Evolutionary conservation across 2,113 vertebrate genomes (phyloP).

Genomic region (Propithecus coquereli): DNA sequence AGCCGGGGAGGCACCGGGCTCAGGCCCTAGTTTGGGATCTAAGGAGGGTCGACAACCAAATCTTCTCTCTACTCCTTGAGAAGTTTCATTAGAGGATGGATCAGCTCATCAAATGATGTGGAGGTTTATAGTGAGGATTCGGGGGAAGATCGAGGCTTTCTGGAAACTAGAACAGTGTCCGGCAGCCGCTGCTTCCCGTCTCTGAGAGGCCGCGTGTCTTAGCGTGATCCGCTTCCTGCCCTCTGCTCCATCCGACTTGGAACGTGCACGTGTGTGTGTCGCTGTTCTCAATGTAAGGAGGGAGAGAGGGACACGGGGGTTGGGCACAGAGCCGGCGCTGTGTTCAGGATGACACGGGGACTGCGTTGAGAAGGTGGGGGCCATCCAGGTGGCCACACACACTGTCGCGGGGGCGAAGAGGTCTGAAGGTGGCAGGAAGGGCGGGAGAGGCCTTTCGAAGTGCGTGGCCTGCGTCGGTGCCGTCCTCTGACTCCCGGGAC

Average conservation of each 20-base stretch:
- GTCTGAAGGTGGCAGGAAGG: background rate
- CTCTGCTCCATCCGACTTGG: background rate
- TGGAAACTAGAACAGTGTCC: background rate
- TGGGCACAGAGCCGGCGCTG: rapidly evolving
- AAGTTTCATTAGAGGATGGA: background rate
- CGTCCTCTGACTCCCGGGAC: rapidly evolving
- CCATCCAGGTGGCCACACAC: rapidly evolving
- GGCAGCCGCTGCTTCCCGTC: background rate
- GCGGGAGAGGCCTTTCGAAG: background rate
- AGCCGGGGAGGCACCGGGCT: background rate
- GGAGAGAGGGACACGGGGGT: background rate
- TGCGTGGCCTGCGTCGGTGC: background rate
- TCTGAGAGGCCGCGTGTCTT: background rate
- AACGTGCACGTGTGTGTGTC: background rate
- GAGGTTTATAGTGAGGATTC: background rate
- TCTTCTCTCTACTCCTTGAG: background rate
- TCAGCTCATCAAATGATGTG: background rate
- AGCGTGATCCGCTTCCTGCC: background rate
- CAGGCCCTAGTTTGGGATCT: background rate
- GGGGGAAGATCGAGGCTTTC: background rate
- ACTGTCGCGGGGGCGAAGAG: rapidly evolving
- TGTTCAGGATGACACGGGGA: background rate
- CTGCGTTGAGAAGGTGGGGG: background rate
- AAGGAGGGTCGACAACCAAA: rapidly evolving
- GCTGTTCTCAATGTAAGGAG: background rate